Conservation (phyloP, 1,140 invertebrate species). For the Phymastichus coffea region DNA sequence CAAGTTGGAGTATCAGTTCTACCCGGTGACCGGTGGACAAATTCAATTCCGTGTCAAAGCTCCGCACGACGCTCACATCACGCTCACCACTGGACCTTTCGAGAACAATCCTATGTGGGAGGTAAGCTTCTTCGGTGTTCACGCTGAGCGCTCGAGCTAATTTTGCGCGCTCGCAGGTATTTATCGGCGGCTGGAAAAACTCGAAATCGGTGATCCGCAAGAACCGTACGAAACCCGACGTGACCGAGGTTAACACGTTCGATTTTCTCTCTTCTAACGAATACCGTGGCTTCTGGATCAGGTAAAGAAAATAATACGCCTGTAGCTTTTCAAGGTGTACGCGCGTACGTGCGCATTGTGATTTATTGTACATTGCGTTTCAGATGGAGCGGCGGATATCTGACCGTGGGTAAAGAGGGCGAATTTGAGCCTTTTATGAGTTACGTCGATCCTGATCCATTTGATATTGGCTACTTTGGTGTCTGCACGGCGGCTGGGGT, state of each 20-base stretch:
- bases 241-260: conserved; percentile 70
- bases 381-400: conserved; percentile 67
- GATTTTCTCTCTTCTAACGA: conserved; percentile 69
- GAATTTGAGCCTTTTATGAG: conserved; percentile 70
- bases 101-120: conserved; percentile 76
- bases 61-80: conserved; percentile 78
- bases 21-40: conserved; percentile 65
- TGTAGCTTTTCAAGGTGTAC: not conserved
- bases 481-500: conserved; percentile 85
- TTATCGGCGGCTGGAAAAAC: conserved; percentile 83
- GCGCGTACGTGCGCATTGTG: no score
- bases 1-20: conserved; percentile 79
- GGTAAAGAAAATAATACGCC: conserved; percentile 32
- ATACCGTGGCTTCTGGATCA: conserved; percentile 80
- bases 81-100: conserved; percentile 65
- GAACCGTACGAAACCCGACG: conserved; percentile 76
- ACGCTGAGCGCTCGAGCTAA: not conserved
- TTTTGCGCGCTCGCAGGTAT: conserved; percentile 57
- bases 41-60: conserved; percentile 75
- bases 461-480: conserved; percentile 71
- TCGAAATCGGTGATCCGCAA: conserved; percentile 79
- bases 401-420: conserved; percentile 69
- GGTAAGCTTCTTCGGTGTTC: conserved; percentile 45
- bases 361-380: not conserved
- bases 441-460: conserved; percentile 69